Evolutionary conservation across 2,797 vertebrate species (phyloP).

Genomic region (Leptoclinus maculatus): DNA sequence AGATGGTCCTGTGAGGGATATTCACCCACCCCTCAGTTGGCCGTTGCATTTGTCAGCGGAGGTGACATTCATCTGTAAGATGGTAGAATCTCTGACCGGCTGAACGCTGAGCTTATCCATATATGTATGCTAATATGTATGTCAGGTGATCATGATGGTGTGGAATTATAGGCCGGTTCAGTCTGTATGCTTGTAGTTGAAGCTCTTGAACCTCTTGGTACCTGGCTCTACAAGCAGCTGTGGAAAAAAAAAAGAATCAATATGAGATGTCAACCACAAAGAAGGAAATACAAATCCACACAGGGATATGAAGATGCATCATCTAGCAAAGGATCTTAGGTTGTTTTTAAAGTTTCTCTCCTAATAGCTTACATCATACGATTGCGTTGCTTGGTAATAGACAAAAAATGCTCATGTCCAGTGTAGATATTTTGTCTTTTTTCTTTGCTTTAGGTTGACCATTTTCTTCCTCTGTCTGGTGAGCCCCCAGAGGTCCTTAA

Average conservation of each 20-base stretch:
- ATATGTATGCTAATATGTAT: slow-evolving; percentile 21
- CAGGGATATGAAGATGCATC: slow-evolving; percentile 35
- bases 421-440: slow-evolving; percentile 79
- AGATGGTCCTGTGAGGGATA: slow-evolving; percentile 47
- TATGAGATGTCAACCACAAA: slow-evolving; percentile 38
- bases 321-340: slow-evolving; percentile 26
- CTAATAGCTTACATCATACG: slow-evolving; percentile 44
- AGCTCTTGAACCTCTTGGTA: slow-evolving; percentile 57
- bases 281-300: slow-evolving; percentile 51
- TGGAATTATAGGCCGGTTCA: slow-evolving; percentile 31
- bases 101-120: slow-evolving; percentile 29
- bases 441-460: slow-evolving; percentile 82
- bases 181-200: slow-evolving; percentile 64
- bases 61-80: slow-evolving; percentile 22
- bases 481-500: slow-evolving; percentile 88
- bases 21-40: slow-evolving; percentile 40
- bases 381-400: slow-evolving; percentile 24
- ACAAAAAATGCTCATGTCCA: slow-evolving; percentile 42
- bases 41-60: slow-evolving; percentile 39
- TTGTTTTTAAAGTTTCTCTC: slow-evolving; percentile 51
- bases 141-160: slow-evolving; percentile 25
- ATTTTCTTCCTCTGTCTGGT: slow-evolving; percentile 88
- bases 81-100: slow-evolving; percentile 22
- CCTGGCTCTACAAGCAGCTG: slow-evolving; percentile 61
- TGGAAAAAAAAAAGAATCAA: slow-evolving; percentile 53